A percentile compares a stretch with the other conserved stretches of the same genome.
Conservation (phyloP, 2,888 invertebrate species). For the Agelastica alni region DNA sequence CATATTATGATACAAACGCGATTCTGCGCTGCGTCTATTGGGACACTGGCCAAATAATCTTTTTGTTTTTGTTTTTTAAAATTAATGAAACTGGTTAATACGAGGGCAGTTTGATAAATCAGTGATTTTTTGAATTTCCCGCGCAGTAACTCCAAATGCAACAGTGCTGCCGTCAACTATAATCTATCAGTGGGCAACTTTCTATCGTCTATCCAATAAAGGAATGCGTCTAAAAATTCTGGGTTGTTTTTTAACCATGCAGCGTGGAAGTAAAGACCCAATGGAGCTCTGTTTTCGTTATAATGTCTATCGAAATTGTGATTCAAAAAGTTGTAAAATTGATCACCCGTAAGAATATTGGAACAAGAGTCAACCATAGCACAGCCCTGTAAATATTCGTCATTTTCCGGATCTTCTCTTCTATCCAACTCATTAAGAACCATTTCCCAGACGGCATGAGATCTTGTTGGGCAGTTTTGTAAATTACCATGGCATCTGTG, state of each 20-base stretch:
- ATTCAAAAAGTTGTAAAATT: constrained; percentile 92
- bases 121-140: no score
- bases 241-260: constrained; percentile 93
- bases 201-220: constrained; percentile 95
- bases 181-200: no score
- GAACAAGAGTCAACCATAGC: constrained; percentile 96
- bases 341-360: constrained; percentile 88
- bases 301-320: constrained; percentile 93
- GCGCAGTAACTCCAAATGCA: no score
- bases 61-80: no score
- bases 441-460: constrained; percentile 96
- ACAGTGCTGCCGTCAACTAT: no score
- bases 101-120: no score
- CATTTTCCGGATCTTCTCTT: constrained; percentile 86
- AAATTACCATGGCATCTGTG: constrained; percentile 92
- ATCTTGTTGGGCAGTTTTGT: constrained; percentile 88
- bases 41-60: no score
- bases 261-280: constrained; percentile 91
- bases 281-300: constrained; percentile 85
- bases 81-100: no score
- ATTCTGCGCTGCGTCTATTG: no score
- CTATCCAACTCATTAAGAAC: constrained; percentile 93
- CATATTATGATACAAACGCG: no score
- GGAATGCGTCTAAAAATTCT: constrained; percentile 88
- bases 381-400: constrained; percentile 88